Conservation (phyloP, 2,113 vertebrate genomes). For the Odontophorus gujanensis region DNA sequence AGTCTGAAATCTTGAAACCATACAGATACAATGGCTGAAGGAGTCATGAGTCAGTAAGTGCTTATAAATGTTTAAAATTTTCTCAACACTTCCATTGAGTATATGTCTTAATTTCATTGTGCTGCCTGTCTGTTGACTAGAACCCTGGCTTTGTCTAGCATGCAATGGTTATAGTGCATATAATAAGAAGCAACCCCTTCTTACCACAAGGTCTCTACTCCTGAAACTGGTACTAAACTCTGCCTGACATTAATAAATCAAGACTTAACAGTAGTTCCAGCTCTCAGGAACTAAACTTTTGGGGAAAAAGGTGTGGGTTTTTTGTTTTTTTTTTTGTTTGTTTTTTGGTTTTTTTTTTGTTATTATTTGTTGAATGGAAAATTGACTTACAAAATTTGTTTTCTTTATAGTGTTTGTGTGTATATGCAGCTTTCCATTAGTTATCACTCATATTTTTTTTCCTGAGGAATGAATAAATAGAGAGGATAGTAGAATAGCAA, state of each 20-base stretch:
- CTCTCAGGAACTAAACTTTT: background rate
- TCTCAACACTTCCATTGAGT: background rate
- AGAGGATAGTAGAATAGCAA: background rate
- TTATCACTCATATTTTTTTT: background rate
- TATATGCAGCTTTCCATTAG: background rate
- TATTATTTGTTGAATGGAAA: background rate
- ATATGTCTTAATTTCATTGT: background rate
- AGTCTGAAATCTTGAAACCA: background rate
- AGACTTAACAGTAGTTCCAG: background rate
- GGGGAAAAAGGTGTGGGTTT: background rate
- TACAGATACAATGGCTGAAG: background rate
- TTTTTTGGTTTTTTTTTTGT: too few relatives aligned
- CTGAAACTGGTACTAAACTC: background rate
- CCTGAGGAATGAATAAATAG: background rate
- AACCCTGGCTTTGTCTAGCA: background rate
- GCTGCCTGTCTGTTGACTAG: background rate
- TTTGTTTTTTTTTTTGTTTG: background rate
- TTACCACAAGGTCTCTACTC: background rate
- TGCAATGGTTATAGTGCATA: background rate
- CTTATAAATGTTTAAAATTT: background rate
- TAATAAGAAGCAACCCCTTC: background rate
- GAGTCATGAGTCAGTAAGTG: background rate
- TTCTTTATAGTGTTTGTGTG: background rate
- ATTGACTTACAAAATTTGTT: background rate
- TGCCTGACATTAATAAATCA: background rate